Evolutionary conservation across 2,888 invertebrate genomes (phyloP).

Genomic region (Drosophila borborema): DNA sequence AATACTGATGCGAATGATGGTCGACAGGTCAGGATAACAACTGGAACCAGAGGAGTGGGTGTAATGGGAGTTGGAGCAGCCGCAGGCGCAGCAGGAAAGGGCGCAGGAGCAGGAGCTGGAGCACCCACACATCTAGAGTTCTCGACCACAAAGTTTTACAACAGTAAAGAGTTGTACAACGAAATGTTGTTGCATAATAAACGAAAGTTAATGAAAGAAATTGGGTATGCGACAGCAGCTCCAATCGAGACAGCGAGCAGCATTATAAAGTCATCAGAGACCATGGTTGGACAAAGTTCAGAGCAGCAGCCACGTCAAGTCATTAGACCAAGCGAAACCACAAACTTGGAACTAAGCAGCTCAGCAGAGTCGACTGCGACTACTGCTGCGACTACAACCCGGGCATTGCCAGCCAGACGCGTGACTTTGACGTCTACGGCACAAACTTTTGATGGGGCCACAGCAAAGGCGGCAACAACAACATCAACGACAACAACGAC

Average conservation of each 20-base stretch:
- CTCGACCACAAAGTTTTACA: conserved; percentile 85
- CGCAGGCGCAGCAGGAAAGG: neutral
- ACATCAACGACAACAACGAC: conserved; percentile 26
- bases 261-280: conserved; percentile 67
- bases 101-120: conserved; percentile 11
- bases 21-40: conserved; percentile 2
- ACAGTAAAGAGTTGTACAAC: conserved; percentile 85
- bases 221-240: conserved; percentile 25
- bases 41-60: conserved; percentile 4
- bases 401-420: conserved; percentile 36
- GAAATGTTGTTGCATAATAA: conserved; percentile 83
- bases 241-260: conserved; percentile 32
- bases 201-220: conserved; percentile 72
- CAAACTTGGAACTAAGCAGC: conserved; percentile 46
- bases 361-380: conserved; percentile 11
- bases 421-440: conserved; percentile 71
- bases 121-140: conserved; percentile 82
- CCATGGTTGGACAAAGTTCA: conserved; percentile 49
- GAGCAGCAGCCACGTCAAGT: conserved; percentile 45
- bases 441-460: conserved; percentile 50
- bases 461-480: conserved; percentile 15
- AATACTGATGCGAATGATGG: conserved; percentile 73
- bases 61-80: conserved; percentile 1
- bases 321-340: conserved; percentile 52
- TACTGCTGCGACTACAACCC: neutral